Evolutionary conservation across 2,113 vertebrate species (phyloP), one percentile per base, ranked within the genome.

Genomic region (Otocyon megalotis): DNA sequence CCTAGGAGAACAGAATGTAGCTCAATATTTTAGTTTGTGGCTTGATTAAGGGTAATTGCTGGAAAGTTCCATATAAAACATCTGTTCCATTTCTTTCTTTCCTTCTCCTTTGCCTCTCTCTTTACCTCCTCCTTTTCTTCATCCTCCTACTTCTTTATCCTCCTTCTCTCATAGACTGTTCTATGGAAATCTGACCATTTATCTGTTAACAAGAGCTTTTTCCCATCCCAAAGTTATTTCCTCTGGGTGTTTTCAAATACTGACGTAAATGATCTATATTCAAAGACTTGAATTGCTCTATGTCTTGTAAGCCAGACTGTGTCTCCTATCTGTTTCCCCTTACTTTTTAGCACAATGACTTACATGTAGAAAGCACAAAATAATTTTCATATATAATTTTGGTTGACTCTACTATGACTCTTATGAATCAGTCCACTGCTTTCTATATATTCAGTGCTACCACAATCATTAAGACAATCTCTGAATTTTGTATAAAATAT

Each of bases 361-460:
- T 77, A 71, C 0, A 94, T 5, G 8, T n/a, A 77, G 13, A 80
- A 93, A 80, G 19, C 9, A 94, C 1, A 94, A 93, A 96, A 85
- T 77, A 79, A 92, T 26, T 76, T 89, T 35, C 1, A 67, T 69
- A 30, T 67, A 7, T 50, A 48, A 17, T 93, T 91, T 79, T 94
- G 6, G 12, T 58, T 85, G 22, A 54, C 24, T 85, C 4, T 54
- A 63, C 6, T 93, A 81, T 53, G 7, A 26, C 32, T 97, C 82
- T 95, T 89, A 69, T 35, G 12, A 94, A 43, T 80, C 20, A 91
- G 26, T 67, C 50, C 14, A 87, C 2, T 37, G 20, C 6, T 83
- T 96, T 91, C 1, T 85, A 83, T 62, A 58, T 87, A 48, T 69
- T 96, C 54, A 93, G 56, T 88, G 43, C 28, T 65, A 53, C 5